Conservation (phyloP, 2,888 invertebrate genomes). For the Dioctria rufipes region DNA sequence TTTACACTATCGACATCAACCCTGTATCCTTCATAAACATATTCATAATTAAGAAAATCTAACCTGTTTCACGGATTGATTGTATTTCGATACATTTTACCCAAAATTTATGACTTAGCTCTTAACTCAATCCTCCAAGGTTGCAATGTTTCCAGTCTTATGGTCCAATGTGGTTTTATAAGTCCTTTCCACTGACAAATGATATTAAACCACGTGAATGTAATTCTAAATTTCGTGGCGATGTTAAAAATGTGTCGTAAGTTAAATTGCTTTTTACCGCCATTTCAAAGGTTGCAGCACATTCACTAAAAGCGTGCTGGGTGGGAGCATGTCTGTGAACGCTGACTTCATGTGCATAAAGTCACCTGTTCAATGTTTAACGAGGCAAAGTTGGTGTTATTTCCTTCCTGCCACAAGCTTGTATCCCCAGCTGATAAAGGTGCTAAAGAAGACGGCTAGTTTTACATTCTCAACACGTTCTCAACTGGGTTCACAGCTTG, state of each 20-base stretch:
- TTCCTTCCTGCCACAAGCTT: conserved; percentile 22
- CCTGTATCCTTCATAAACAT: no score
- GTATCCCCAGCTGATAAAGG: background rate
- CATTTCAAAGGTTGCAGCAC: background rate
- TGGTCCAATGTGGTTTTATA: no score
- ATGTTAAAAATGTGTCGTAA: background rate
- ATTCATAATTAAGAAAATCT: no score
- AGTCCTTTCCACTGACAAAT: no score
- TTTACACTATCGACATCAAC: no score
- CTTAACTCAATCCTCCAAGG: no score
- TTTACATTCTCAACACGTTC: conserved; percentile 6
- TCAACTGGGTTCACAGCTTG: conserved; percentile 4
- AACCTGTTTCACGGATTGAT: no score
- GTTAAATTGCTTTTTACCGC: conserved; percentile 30
- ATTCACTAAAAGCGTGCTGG: background rate
- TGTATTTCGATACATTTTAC: no score
- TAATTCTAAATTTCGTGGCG: background rate
- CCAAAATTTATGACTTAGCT: no score
- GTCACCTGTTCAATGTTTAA: conserved; percentile 37
- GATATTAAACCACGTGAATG: no score
- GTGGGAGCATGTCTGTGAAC: background rate
- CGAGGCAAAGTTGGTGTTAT: conserved; percentile 24
- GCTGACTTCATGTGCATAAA: conserved; percentile 28
- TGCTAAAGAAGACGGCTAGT: background rate
- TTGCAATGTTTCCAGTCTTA: no score